A percentile compares a stretch with the other conserved stretches of the same genome.
phyloP scores from a whole-genome alignment of 1,140 invertebrate species.

The Heterodera schachtii region DNA sequence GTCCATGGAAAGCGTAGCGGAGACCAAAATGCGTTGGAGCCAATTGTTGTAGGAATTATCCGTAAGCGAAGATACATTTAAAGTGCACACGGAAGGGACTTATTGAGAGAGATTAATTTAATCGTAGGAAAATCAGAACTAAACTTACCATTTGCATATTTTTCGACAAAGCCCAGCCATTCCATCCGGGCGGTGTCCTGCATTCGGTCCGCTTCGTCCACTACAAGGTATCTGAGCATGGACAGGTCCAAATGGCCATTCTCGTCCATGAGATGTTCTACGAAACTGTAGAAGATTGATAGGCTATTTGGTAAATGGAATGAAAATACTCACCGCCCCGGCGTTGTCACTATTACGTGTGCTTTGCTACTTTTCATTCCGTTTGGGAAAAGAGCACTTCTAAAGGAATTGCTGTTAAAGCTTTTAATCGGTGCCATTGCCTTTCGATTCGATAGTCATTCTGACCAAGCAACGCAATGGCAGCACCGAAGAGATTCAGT shows the following conservation, averaged over 20 bases:
- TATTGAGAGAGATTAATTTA: slow-evolving; percentile 15
- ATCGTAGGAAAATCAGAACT: background rate
- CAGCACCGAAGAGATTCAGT: slow-evolving; percentile 33
- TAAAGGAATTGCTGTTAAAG: background rate
- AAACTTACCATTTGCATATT: slow-evolving; percentile 45
- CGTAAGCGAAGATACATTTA: slow-evolving; percentile 36
- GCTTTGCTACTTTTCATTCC: slow-evolving; percentile 22
- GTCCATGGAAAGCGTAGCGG: slow-evolving; percentile 87
- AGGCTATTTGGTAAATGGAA: background rate
- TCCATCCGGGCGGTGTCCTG: slow-evolving; percentile 44
- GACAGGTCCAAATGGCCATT: slow-evolving; percentile 38
- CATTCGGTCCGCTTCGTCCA: slow-evolving; percentile 55
- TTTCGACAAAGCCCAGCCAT: slow-evolving; percentile 50
- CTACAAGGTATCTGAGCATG: slow-evolving; percentile 45
- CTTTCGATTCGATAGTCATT: slow-evolving; percentile 43
- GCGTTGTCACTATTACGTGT: slow-evolving; percentile 50
- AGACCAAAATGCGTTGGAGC: slow-evolving; percentile 90
- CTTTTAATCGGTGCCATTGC: background rate
- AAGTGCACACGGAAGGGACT: slow-evolving; percentile 11
- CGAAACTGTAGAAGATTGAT: slow-evolving; percentile 17
- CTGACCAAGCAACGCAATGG: slow-evolving; percentile 40
- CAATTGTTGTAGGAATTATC: slow-evolving; percentile 28
- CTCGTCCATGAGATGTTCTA: slow-evolving; percentile 51
- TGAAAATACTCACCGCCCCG: slow-evolving; percentile 28
- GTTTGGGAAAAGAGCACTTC: slow-evolving; percentile 32